Conservation (phyloP, 2,888 invertebrate species). For the Julus scandinavius region DNA sequence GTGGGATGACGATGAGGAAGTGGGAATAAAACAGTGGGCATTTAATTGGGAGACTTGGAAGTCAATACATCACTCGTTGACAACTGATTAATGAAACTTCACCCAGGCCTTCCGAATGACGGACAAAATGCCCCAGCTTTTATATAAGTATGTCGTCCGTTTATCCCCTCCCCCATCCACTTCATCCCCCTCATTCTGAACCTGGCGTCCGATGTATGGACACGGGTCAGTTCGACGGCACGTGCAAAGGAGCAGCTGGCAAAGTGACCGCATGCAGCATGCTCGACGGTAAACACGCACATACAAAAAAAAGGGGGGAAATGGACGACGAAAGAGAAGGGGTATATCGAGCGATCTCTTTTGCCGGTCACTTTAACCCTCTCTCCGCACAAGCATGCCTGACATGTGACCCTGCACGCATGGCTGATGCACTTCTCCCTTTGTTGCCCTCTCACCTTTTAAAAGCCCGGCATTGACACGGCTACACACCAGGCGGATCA, state of each 20-base stretch:
- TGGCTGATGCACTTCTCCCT: not conserved
- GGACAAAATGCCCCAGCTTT: conserved; percentile 7
- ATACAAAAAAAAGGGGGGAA: not conserved
- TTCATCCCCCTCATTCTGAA: not conserved
- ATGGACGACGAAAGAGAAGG: not conserved
- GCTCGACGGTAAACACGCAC: not conserved
- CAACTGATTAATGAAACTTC: conserved; percentile 46
- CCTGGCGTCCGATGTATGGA: not conserved
- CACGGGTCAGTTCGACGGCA: not conserved
- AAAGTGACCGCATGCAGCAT: not conserved
- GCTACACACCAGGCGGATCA: not conserved
- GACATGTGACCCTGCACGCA: conserved; percentile 18
- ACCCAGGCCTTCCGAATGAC: not conserved
- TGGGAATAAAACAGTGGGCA: conserved; percentile 47
- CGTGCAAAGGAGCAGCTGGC: not conserved
- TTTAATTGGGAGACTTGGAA: conserved; percentile 38
- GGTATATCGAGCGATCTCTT: not conserved
- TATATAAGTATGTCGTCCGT: not conserved
- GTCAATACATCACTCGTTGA: conserved; percentile 35
- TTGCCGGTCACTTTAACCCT: not conserved
- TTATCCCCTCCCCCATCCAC: not conserved
- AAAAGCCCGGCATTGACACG: not conserved
- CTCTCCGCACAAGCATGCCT: not conserved
- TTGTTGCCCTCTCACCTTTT: not conserved
- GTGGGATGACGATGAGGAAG: conserved; percentile 21